Base-by-base conservation (phyloP, 30 jellyfish, hydroid and myxozoan species). In the Chrysaora quinquecirrha region DNA sequence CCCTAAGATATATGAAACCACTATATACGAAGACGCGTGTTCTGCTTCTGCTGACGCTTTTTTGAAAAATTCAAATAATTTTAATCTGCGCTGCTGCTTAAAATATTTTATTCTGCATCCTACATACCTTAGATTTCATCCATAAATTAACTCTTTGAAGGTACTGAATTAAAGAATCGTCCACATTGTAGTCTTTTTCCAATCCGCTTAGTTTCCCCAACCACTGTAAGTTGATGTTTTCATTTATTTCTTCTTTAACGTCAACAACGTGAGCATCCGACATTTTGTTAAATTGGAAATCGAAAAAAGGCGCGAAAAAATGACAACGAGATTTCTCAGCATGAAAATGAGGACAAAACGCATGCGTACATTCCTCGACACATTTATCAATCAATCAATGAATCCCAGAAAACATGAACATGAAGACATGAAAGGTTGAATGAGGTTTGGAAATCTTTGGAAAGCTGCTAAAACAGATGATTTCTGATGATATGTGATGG, bases 121-220 rank as follows among this genome's bases (percentile, higher is more conserved):
- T n/a, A n/a, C n/a, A n/a, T 30, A 30, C 70, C 52, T 31, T 48
- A 3, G 24, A 48, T 49, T 75, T 33, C 87, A 75, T 75, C 87
- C 87, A 75, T 22, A 24, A 27, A 34, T 58, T 30, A 20, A 75
- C 67, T 29, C 21, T 58, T 21, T 12, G 6, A 54, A 75, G 24
- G 31, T 75, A 75, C 18, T 22, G 12, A 24, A 21, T 32, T 58
- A 75, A 30, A 0, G 7, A 38, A 0, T 38, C 46, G 1, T 6
- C 19, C 27, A 18, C 58, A 16, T 16, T 43, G 29, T 1, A 0
- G 14, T 1, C 22, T 21, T 38, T 38, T n/a, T 33, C 27, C 32
- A 14, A 2, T 47, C 9, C 4, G 20, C 12, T 1, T 47, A 34
- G 27, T 47, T 33, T 71, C 46, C 11, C 10, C 71, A 34, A 18